Base-by-base conservation (phyloP, 2,113 vertebrate genomes). In the Sorex fumeus region DNA sequence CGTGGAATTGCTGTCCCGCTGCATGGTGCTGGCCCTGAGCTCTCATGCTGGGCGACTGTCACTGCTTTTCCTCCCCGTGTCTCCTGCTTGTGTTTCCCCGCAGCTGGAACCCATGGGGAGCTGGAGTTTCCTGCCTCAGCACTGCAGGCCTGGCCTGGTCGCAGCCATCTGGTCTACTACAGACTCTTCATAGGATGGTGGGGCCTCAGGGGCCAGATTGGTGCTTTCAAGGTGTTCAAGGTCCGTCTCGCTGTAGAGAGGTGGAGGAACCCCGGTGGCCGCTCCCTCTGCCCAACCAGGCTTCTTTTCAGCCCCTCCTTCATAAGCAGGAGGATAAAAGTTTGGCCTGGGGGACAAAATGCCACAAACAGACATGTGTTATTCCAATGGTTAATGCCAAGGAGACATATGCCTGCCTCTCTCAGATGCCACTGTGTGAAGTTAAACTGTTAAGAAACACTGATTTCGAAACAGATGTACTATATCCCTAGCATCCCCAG, bases 321-420 rank as follows among this genome's bases (percentile, higher is more conserved):
- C 98, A 0, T 99, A 99, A 0, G 98, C 97, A 2, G 98, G 98
- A 43, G 98, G 99, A 83, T 98, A 98, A 74, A 97, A 97, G 74
- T 97, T 96, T 10, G 98, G 97, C 91, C 99, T 99, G 95, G 16
- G 23, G 43, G 84, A 97, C 95, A 95, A 76, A 94, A 84, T 28
- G 67, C 78, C 92, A 45, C 28, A 87, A 36, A 87, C 21, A 66
- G 25, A 32, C 30, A 30, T 32, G 34, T 36, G 66, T 95, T 95
- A 94, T 62, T 93, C 81, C 75, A 75, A 40, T 11, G 1, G 36
- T 71, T 69, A 1, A 30, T 36, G 87, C 66, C 88, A 87, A 85
- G 67, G 81, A 76, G 27, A 66, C 87, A 32, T 70, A 89, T 87
- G 91, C 45, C 82, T 67, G 36, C 70, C 70, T 91, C 53, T 93